phyloP scores from a whole-genome alignment of 2,888 invertebrate species.

The Synergus itoensis region DNA sequence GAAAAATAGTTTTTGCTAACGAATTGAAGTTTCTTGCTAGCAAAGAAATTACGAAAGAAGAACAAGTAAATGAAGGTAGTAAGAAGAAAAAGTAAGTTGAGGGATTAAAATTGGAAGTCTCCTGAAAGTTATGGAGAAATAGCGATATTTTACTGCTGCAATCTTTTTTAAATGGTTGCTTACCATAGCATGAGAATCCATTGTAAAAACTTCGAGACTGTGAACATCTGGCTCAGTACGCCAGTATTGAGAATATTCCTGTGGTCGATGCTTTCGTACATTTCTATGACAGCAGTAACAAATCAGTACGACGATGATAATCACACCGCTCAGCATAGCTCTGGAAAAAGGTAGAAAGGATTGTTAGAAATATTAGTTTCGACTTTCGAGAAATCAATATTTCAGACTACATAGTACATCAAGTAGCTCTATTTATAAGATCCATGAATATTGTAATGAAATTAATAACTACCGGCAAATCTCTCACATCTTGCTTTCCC shows the following conservation, averaged over 20 bases:
- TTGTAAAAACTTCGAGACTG: conserved; percentile 80
- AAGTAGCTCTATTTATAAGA: not conserved
- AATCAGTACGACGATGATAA: conserved; percentile 87
- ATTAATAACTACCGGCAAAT: not conserved
- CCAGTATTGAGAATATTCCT: conserved; percentile 78
- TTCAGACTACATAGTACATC: not conserved
- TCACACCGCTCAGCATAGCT: conserved; percentile 88
- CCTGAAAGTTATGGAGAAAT: conserved; percentile 8
- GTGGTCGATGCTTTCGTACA: conserved; percentile 79
- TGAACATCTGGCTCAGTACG: conserved; percentile 79
- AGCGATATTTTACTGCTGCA: conserved; percentile 16
- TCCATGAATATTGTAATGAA: not conserved
- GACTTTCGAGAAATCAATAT: not conserved
- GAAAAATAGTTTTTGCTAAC: not conserved
- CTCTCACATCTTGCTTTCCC: not conserved
- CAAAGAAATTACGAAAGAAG: not conserved
- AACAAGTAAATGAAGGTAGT: not conserved
- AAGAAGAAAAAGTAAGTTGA: conserved; percentile 13
- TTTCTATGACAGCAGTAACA: conserved; percentile 87
- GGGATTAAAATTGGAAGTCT: conserved; percentile 19
- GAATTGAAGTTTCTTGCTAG: not conserved
- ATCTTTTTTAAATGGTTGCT: conserved; percentile 46
- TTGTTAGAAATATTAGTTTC: conserved; percentile 8
- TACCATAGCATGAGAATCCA: conserved; percentile 78
- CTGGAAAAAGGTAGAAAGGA: conserved; percentile 78